phyloP scores from a whole-genome alignment of 2,888 invertebrate species.

The Pheosia gnoma region DNA sequence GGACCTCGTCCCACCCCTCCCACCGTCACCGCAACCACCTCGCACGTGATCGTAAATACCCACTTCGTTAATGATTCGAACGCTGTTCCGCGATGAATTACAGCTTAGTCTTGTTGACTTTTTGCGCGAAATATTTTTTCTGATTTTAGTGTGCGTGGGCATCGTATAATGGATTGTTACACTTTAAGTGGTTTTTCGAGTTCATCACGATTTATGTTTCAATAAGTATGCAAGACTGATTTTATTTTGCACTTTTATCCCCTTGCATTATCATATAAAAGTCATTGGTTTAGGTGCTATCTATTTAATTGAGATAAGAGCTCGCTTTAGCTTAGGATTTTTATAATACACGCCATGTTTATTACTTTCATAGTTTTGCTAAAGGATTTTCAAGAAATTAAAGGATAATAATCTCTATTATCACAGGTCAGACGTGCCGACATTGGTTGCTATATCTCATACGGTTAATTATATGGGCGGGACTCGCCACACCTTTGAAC shows the following conservation, averaged over 20 bases:
- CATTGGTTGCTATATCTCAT: slow-evolving; percentile 40
- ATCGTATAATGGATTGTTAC: slow-evolving; percentile 67
- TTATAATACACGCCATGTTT: slow-evolving; percentile 8
- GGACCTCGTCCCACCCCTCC: slow-evolving; percentile 38
- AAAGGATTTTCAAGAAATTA: slow-evolving; percentile 25
- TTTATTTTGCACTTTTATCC: slow-evolving; percentile 59
- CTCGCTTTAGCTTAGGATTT: slow-evolving; percentile 17
- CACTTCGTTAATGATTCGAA: slow-evolving; percentile 75
- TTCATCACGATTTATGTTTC: slow-evolving; percentile 73
- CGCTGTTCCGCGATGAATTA: slow-evolving; percentile 74
- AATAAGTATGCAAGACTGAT: slow-evolving; percentile 67
- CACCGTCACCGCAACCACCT: slow-evolving; percentile 44
- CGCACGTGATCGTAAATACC: slow-evolving; percentile 79
- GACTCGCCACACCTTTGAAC: slow-evolving; percentile 43
- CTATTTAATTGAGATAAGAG: slow-evolving; percentile 38
- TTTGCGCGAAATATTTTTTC: slow-evolving; percentile 69
- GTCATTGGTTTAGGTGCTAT: slow-evolving; percentile 45
- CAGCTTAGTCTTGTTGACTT: slow-evolving; percentile 74
- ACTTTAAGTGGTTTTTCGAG: slow-evolving; percentile 76
- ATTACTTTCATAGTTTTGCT: slow-evolving; percentile 15
- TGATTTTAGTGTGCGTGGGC: slow-evolving; percentile 70
- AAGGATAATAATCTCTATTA: slow-evolving; percentile 31
- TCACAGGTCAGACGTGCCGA: slow-evolving; percentile 37
- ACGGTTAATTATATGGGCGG: slow-evolving; percentile 47
- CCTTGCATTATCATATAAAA: slow-evolving; percentile 54